phyloP scores from a whole-genome alignment of 1,140 invertebrate species.

The Drosophila saltans region DNA sequence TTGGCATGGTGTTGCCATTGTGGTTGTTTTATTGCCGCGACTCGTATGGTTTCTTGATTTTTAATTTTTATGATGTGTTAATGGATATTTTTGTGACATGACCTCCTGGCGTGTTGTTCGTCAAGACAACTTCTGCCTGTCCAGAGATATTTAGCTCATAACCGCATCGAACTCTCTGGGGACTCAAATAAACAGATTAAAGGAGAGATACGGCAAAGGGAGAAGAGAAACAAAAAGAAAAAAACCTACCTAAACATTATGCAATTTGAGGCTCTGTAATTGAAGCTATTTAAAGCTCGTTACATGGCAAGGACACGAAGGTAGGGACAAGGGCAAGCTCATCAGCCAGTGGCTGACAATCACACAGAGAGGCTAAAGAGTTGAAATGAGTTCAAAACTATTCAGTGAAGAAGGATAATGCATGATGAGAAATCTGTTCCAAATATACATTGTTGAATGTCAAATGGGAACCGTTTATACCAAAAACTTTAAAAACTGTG shows the following conservation, averaged over 20 bases:
- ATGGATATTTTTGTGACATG: constrained; percentile 81
- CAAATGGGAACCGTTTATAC: not conserved
- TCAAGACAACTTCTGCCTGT: constrained; percentile 53
- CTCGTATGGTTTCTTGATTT: constrained; percentile 80
- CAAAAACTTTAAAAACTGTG: not conserved
- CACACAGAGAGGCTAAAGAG: constrained; percentile 29
- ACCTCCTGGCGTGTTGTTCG: constrained; percentile 71
- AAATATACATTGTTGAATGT: not conserved
- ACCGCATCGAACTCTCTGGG: constrained; percentile 9
- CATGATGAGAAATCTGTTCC: not conserved
- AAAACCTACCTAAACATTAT: constrained; percentile 48
- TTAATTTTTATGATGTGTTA: constrained; percentile 82
- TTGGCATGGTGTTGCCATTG: constrained; percentile 60
- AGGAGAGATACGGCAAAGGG: not conserved
- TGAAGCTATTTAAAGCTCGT: constrained; percentile 75
- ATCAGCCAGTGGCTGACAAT: constrained; percentile 62
- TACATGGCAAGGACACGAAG: constrained; percentile 67
- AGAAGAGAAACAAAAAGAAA: constrained; percentile 21
- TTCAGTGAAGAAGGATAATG: not conserved
- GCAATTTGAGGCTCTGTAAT: constrained; percentile 67
- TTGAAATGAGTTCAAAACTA: constrained; percentile 22
- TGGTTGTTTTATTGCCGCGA: constrained; percentile 59
- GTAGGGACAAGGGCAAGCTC: constrained; percentile 44
- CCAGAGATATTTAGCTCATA: constrained; percentile 40
- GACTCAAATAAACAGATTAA: not conserved